Evolutionary conservation across 2,888 invertebrate species (phyloP).

Genomic region (Nebria brevicollis): DNA sequence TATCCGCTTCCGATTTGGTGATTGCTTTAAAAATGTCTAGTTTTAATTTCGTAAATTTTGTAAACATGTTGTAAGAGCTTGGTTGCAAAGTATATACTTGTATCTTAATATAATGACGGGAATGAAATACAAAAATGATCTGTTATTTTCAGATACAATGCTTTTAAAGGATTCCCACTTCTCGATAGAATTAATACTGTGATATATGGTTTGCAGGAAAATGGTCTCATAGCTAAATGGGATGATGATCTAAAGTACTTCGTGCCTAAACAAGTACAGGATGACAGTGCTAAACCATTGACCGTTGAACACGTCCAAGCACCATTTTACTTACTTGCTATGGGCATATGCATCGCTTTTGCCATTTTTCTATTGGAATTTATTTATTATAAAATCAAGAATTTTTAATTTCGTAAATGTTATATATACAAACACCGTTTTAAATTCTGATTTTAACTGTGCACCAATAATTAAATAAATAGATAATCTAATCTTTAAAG

Average conservation of each 20-base stretch:
- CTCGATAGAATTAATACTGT: slow-evolving; percentile 27
- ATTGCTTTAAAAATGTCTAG: too few species aligned
- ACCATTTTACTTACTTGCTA: slow-evolving; percentile 22
- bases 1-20: too few species aligned
- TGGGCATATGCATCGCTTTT: slow-evolving; percentile 12
- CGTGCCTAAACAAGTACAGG: not conserved
- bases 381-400: slow-evolving; percentile 3
- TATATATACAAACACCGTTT: not conserved
- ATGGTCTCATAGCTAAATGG: slow-evolving; percentile 26
- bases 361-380: slow-evolving; percentile 13
- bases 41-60: too few species aligned
- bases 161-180: slow-evolving; percentile 27
- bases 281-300: slow-evolving; percentile 2
- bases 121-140: slow-evolving; percentile 10
- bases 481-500: too few species aligned
- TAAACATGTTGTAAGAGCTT: not conserved
- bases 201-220: slow-evolving; percentile 20
- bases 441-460: too few species aligned
- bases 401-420: not conserved
- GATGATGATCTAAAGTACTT: slow-evolving; percentile 18
- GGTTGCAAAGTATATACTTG: too few species aligned
- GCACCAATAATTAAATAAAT: too few species aligned
- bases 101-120: too few species aligned
- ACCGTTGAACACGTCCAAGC: slow-evolving; percentile 22
- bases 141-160: slow-evolving; percentile 23